A percentile compares a stretch with the other conserved stretches of the same genome.
These are phyloP conservation scores for Aegithalos caudatus DNA, from an alignment of 2,113 vertebrate genomes.

Conservation along the genomic window DNA sequence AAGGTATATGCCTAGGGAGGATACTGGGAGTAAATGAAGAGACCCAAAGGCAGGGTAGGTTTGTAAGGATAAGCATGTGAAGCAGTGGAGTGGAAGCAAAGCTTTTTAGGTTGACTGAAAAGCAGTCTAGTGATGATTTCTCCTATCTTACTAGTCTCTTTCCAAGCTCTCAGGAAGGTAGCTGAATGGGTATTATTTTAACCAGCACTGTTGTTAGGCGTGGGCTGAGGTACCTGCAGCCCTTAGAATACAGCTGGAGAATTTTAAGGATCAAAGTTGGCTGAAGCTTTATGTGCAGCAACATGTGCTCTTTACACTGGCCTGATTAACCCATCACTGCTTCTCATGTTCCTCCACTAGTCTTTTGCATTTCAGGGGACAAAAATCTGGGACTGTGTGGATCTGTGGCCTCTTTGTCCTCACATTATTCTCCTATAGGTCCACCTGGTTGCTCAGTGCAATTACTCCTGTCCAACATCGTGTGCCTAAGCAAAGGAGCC, in stretches of 20 bases:
- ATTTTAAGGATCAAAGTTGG: not conserved
- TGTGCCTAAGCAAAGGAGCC: not conserved
- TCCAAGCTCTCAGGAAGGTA: not conserved
- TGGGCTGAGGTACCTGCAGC: not conserved
- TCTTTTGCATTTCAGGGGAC: not conserved
- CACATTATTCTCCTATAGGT: accelerated
- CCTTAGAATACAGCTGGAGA: not conserved
- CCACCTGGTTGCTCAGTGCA: not conserved
- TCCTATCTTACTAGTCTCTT: not conserved
- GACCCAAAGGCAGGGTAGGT: slow-evolving; percentile 22
- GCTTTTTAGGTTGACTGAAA: not conserved
- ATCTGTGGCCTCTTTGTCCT: not conserved
- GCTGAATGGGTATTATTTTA: not conserved
- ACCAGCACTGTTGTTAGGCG: not conserved
- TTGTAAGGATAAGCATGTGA: slow-evolving; percentile 12
- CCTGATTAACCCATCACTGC: not conserved
- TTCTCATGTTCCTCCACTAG: not conserved
- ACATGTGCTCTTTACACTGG: not conserved
- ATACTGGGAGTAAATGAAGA: slow-evolving; percentile 26
- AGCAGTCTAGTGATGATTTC: not conserved
- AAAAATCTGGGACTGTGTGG: not conserved
- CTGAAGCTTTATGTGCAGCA: not conserved
- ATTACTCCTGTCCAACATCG: not conserved
- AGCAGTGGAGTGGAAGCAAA: not conserved
- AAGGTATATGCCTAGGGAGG: slow-evolving; percentile 3